phyloP scores from a whole-genome alignment of 2,888 invertebrate species.

The Eudasyphora cyanicolor region DNA sequence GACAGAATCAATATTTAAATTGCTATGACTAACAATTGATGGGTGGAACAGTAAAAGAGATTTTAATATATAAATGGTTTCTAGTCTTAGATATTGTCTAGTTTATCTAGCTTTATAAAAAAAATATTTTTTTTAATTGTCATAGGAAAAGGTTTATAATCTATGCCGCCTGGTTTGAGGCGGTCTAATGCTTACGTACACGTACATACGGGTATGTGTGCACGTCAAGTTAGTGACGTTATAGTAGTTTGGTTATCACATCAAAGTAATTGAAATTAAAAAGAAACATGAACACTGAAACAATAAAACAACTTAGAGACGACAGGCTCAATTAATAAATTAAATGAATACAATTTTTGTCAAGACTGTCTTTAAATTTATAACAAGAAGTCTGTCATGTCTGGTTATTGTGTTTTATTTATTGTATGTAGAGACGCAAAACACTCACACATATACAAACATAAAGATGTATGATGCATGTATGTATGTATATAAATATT shows the following conservation, averaged over 20 bases:
- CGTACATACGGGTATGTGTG: not conserved
- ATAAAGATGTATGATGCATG: not conserved
- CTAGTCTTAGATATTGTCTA: too few species aligned
- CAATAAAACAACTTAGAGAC: slow-evolving; percentile 51
- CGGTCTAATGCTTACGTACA: not conserved
- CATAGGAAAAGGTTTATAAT: too few species aligned
- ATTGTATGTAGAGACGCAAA: slow-evolving; percentile 22
- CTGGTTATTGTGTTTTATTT: not conserved
- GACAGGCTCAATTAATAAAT: slow-evolving; percentile 65
- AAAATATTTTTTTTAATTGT: too few species aligned
- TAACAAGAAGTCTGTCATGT: slow-evolving; percentile 34
- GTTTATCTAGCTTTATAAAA: too few species aligned
- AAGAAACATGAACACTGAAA: slow-evolving; percentile 12
- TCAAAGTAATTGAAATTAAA: slow-evolving; percentile 59
- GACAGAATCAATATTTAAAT: too few species aligned
- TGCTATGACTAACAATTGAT: too few species aligned
- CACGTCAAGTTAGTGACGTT: not conserved
- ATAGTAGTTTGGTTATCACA: slow-evolving; percentile 35
- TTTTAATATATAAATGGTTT: too few species aligned
- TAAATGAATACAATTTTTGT: slow-evolving; percentile 54
- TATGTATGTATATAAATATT: too few species aligned
- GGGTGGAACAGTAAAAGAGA: too few species aligned
- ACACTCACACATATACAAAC: not conserved
- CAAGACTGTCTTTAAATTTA: slow-evolving; percentile 55
- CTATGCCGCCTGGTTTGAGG: too few species aligned